Conservation (phyloP, 2,113 vertebrate species). For the Malurus melanocephalus region DNA sequence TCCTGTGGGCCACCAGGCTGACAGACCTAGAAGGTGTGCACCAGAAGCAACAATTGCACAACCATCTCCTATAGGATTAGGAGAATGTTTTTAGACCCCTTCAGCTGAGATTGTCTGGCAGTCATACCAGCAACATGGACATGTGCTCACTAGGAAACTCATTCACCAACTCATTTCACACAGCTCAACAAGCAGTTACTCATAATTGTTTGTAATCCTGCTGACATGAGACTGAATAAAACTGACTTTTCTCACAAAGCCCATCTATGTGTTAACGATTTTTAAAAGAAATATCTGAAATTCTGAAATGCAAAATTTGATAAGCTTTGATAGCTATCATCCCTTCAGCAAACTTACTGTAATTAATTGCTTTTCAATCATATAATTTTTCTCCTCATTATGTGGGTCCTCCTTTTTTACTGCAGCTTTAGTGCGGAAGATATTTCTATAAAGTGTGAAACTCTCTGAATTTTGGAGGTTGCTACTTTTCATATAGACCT, state of each 20-base stretch:
- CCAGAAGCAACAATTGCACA: neutral
- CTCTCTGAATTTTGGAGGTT: neutral
- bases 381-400: neutral
- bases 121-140: neutral
- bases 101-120: neutral
- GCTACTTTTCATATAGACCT: neutral
- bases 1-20: neutral
- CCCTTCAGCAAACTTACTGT: conserved; percentile 6
- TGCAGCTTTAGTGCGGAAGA: neutral
- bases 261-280: neutral
- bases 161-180: conserved; percentile 43
- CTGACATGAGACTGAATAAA: conserved; percentile 41
- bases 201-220: conserved; percentile 48
- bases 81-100: conserved; percentile 14
- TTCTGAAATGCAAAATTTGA: conserved; percentile 19
- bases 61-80: neutral
- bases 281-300: neutral
- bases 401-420: neutral
- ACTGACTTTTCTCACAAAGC: conserved; percentile 38
- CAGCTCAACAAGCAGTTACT: conserved; percentile 25
- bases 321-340: conserved; percentile 53
- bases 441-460: neutral
- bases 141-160: conserved; percentile 6
- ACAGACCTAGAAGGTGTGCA: neutral
- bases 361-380: conserved; percentile 42